Percentiles rank a stretch among this genome's conserved stretches.
These are phyloP conservation scores for Cydia fagiglandana DNA, from an alignment of 1,140 invertebrate genomes.

Conservation along the genomic window DNA sequence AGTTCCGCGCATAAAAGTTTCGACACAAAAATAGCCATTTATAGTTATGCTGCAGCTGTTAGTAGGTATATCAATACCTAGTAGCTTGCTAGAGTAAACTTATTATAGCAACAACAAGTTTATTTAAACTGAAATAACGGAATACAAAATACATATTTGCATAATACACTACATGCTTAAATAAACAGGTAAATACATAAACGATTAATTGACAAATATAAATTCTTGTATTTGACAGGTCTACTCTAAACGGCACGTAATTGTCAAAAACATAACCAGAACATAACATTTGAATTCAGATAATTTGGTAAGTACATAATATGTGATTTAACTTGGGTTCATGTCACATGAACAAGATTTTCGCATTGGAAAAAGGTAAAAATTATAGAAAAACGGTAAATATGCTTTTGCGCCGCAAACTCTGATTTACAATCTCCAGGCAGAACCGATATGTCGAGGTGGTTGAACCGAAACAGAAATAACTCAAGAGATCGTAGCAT, in stretches of 20 bases:
- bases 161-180: too few species aligned
- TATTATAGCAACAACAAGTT: too few species aligned
- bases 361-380: background rate
- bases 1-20: background rate
- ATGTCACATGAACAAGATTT: background rate
- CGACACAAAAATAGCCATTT: background rate
- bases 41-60: background rate
- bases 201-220: too few species aligned
- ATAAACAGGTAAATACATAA: too few species aligned
- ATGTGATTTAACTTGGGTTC: background rate
- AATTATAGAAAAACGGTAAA: background rate
- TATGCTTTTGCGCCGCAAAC: background rate
- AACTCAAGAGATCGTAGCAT: slow-evolving; percentile 56
- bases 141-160: too few species aligned
- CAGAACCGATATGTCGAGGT: slow-evolving; percentile 56
- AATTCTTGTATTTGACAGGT: too few species aligned
- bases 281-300: too few species aligned
- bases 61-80: background rate
- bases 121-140: too few species aligned
- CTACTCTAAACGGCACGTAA: too few species aligned
- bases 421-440: slow-evolving; percentile 43
- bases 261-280: too few species aligned
- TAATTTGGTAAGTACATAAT: background rate
- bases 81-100: background rate
- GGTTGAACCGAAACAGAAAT: slow-evolving; percentile 68